Evolutionary conservation across 1,140 invertebrate species (phyloP).

Genomic region (Acromyrmex heyeri): DNA sequence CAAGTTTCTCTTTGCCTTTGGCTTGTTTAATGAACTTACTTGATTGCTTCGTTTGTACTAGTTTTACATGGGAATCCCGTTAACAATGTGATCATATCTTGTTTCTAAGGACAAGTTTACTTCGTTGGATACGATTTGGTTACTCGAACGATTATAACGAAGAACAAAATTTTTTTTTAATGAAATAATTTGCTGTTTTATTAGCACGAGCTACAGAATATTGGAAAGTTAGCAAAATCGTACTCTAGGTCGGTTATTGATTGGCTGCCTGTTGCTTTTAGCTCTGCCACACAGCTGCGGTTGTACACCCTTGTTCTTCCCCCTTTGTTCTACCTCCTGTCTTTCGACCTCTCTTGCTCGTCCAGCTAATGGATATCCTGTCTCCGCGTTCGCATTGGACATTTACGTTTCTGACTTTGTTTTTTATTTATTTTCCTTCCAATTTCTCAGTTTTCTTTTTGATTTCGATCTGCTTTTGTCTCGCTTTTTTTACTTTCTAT

Average conservation of each 20-base stretch:
- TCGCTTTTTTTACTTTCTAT: background rate
- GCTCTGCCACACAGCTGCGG: slow-evolving; percentile 73
- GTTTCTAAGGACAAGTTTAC: background rate
- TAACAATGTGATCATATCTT: background rate
- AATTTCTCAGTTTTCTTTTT: background rate
- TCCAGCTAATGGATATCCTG: slow-evolving; percentile 53
- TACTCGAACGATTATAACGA: background rate
- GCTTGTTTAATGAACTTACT: slow-evolving; percentile 64
- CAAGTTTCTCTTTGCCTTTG: background rate
- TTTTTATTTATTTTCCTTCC: background rate
- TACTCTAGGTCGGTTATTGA: slow-evolving; percentile 81
- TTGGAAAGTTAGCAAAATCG: slow-evolving; percentile 78
- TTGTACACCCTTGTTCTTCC: slow-evolving; percentile 60
- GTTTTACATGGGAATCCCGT: background rate
- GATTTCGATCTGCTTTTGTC: background rate
- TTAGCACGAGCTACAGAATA: slow-evolving; percentile 7
- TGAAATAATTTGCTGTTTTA: slow-evolving; percentile 1
- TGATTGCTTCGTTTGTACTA: slow-evolving; percentile 63
- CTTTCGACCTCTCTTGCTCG: slow-evolving; percentile 17
- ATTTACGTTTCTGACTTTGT: slow-evolving; percentile 21
- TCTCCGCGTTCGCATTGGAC: background rate
- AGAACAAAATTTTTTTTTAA: background rate
- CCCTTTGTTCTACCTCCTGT: slow-evolving; percentile 46
- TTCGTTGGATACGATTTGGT: background rate
- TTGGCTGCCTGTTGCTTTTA: slow-evolving; percentile 85